Base-by-base conservation (phyloP, 2,888 invertebrate species). In the Pegoplata infirma region DNA sequence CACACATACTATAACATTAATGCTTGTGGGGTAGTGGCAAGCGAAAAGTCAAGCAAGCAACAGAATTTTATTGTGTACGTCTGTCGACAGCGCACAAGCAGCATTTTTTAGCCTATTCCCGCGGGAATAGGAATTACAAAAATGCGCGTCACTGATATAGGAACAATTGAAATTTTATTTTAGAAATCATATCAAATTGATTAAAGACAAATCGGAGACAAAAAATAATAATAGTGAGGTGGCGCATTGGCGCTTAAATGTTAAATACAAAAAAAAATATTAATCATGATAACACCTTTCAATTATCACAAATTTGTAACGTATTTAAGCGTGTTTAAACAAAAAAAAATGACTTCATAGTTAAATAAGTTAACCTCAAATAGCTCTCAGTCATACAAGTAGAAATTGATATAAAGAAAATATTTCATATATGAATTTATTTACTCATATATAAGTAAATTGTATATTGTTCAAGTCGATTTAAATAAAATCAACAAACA, bases 271-370 rank as follows among this genome's bases (percentile, higher is more conserved):
- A n/a, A n/a, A n/a, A n/a, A n/a, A n/a, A 32, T 78, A 69, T 71
- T 71, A 61, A 79, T 71, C 71, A 51, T 36, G 79, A 79, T 75
- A 79, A 63, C 75, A 71, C 66, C 71, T 56, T 66, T 71, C 75
- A 79, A 79, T 79, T 79, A 79, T 51, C 46, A 71, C 71, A 71
- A 75, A 75, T 79, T 75, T 71, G 79, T 71, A 63, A 67, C 61
- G 69, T 74, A 32, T 58, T 64, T 63, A 72, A 73, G 67, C 46
- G 53, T 67, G 66, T 36, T 74, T 55, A 32, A 49, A 61, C 55
- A 55, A 67, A 61, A 75, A 79, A 75, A 75, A 75, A 79, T 58
- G 75, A 71, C 69, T 71, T 79, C 61, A n/a, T 71, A 44, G 53
- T 58, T 64, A 59, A 64, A 51, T 40, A 19, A 56, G 14, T 36